Conservation (phyloP, 2,797 vertebrate genomes). For the Manis pentadactyla region DNA sequence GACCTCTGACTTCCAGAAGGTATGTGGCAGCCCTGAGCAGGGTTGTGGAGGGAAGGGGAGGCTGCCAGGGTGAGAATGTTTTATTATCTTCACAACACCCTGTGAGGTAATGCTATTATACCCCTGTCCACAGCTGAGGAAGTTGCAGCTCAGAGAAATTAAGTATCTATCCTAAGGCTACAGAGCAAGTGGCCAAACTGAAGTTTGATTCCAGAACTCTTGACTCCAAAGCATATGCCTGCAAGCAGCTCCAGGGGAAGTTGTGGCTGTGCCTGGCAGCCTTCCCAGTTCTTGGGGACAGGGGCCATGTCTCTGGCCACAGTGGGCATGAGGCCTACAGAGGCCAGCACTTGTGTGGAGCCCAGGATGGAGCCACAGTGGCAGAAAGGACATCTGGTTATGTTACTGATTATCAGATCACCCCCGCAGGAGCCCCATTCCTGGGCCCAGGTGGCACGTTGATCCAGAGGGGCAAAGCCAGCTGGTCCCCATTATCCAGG, state of each 20-base stretch:
- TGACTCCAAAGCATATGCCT: background rate
- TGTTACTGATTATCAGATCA: background rate
- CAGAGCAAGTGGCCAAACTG: background rate
- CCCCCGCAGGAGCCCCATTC: background rate
- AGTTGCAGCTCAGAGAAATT: background rate
- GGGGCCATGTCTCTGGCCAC: background rate
- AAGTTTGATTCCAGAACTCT: background rate
- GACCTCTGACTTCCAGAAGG: background rate
- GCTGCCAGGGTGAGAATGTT: background rate
- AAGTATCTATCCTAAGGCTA: background rate
- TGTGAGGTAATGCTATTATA: background rate
- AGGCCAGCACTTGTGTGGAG: background rate
- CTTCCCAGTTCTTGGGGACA: background rate
- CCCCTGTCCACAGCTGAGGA: background rate
- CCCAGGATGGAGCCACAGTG: background rate
- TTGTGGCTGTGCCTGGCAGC: fast-evolving
- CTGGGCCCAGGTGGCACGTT: background rate
- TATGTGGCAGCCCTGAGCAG: background rate
- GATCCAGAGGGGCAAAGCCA: background rate
- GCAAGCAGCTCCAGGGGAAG: background rate
- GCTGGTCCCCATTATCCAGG: background rate
- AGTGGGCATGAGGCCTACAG: background rate
- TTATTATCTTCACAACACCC: background rate
- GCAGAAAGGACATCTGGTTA: background rate
- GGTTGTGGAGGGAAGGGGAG: background rate